Conservation (phyloP, 2,113 vertebrate species). For the Thunnus maccoyii region DNA sequence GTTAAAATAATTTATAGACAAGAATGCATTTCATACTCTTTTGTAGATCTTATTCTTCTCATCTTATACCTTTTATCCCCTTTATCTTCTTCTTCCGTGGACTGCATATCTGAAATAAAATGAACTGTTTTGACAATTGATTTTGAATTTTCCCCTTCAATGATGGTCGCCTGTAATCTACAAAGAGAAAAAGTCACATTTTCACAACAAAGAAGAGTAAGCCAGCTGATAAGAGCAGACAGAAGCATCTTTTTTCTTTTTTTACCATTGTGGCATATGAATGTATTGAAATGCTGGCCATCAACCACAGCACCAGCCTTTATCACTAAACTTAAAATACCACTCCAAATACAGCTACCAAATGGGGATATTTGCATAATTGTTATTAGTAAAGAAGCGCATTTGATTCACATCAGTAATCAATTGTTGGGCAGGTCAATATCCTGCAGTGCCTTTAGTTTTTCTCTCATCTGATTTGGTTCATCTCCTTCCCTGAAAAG, state of each 20-base stretch:
- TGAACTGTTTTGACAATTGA: not conserved
- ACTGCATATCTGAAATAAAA: conserved; percentile 7
- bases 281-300: not conserved
- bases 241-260: conserved; percentile 6
- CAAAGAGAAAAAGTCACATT: conserved; percentile 5
- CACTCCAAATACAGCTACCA: not conserved
- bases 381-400: not conserved
- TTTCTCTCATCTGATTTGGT: conserved; percentile 1
- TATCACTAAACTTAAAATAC: not conserved
- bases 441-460: conserved; percentile 2
- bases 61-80: not conserved
- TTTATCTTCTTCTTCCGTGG: not conserved
- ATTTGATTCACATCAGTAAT: conserved; percentile 6
- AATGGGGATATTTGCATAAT: not conserved
- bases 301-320: not conserved
- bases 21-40: not conserved
- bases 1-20: too few relatives aligned
- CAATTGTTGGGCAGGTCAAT: not conserved
- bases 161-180: conserved; percentile 2
- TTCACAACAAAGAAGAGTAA: conserved; percentile 18
- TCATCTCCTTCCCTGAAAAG: conserved; percentile 6
- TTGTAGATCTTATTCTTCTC: not conserved
- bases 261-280: not conserved
- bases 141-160: not conserved
- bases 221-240: not conserved